phyloP scores from a whole-genome alignment of 2,888 invertebrate genomes.

The Tinea semifulvella region DNA sequence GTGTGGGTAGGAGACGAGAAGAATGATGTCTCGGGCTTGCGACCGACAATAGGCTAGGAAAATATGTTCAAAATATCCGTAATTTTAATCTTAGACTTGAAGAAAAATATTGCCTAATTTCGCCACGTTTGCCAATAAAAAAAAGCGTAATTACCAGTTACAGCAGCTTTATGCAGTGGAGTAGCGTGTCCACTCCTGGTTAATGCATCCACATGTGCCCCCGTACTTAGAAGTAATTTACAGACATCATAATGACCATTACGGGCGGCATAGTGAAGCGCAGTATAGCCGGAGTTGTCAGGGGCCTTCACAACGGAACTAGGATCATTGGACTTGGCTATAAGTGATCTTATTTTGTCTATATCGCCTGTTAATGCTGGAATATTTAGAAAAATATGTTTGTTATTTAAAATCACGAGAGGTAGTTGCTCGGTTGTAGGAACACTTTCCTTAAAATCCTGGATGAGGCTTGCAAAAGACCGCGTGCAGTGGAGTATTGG shows the following conservation, averaged over 20 bases:
- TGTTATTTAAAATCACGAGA: constrained; percentile 2
- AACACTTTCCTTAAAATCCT: too few relatives aligned
- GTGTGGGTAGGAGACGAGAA: too few relatives aligned
- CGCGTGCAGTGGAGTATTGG: too few relatives aligned
- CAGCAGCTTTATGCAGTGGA: constrained; percentile 83
- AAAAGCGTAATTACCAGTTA: constrained; percentile 62
- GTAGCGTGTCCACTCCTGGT: constrained; percentile 83
- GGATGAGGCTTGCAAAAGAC: too few relatives aligned
- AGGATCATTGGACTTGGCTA: constrained; percentile 41
- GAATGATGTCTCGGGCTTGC: too few relatives aligned
- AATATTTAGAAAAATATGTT: too few relatives aligned
- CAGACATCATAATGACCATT: constrained; percentile 79
- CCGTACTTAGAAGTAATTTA: constrained; percentile 70
- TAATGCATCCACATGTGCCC: constrained; percentile 76
- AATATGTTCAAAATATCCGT: too few relatives aligned
- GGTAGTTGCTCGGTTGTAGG: too few relatives aligned
- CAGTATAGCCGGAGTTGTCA: constrained; percentile 85
- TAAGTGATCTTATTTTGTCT: constrained; percentile 68
- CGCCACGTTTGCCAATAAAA: too few relatives aligned
- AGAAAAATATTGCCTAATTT: too few relatives aligned
- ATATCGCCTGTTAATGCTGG: constrained; percentile 80
- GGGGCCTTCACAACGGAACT: constrained; percentile 68
- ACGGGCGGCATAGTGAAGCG: constrained; percentile 89
- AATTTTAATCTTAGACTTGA: too few relatives aligned
- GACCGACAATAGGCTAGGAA: too few relatives aligned